Conservation (phyloP, 2,797 vertebrate species). For the Melanotaenia boesemani region DNA sequence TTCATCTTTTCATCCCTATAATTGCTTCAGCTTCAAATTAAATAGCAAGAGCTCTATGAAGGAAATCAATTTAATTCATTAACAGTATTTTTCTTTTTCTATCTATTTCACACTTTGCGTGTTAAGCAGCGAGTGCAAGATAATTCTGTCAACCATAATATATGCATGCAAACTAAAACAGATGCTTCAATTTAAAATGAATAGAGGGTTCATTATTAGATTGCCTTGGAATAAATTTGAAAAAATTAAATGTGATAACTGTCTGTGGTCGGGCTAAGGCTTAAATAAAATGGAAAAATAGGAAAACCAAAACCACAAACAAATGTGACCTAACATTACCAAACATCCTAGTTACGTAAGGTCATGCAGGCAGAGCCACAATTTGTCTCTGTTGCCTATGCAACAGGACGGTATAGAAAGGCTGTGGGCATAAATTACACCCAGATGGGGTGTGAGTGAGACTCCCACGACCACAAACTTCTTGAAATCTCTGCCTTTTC, state of each 20-base stretch:
- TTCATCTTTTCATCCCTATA: slow-evolving; percentile 23
- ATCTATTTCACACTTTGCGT: slow-evolving; percentile 19
- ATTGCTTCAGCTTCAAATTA: slow-evolving; percentile 37
- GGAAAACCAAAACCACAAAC: neutral
- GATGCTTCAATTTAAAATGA: slow-evolving; percentile 31
- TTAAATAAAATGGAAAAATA: slow-evolving; percentile 23
- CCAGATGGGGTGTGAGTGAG: slow-evolving; percentile 47
- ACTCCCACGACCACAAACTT: slow-evolving; percentile 45
- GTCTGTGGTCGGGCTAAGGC: slow-evolving; percentile 9
- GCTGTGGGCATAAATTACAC: slow-evolving; percentile 65
- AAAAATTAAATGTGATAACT: slow-evolving; percentile 23
- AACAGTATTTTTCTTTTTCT: slow-evolving; percentile 11
- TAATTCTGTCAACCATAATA: slow-evolving; percentile 22
- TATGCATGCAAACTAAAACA: slow-evolving; percentile 29
- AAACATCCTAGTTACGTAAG: slow-evolving; percentile 20
- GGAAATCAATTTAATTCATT: slow-evolving; percentile 48
- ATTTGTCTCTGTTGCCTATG: slow-evolving; percentile 38
- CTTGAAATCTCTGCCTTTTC: slow-evolving; percentile 43
- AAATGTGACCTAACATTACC: slow-evolving; percentile 16
- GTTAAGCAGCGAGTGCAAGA: slow-evolving; percentile 12
- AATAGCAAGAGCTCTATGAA: slow-evolving; percentile 27
- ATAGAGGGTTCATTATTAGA: slow-evolving; percentile 20
- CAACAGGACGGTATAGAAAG: slow-evolving; percentile 51
- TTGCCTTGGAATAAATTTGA: slow-evolving; percentile 11
- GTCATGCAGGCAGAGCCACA: slow-evolving; percentile 41